phyloP scores from a whole-genome alignment of 1,140 invertebrate species.

The Scaptomyza pallida region DNA sequence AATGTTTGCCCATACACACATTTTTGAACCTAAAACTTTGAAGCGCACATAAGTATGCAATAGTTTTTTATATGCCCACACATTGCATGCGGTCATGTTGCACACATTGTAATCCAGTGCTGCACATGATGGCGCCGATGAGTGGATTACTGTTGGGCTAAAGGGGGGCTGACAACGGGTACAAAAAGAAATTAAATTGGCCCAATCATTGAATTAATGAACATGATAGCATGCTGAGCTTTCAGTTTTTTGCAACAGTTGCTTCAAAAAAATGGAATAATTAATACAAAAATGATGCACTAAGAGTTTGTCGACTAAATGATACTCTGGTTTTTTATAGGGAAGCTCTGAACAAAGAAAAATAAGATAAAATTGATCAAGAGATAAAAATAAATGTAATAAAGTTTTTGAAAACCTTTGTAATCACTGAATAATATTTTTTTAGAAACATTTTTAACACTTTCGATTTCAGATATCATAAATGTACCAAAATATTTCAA shows the following conservation, averaged over 20 bases:
- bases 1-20: slow-evolving; percentile 80
- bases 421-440: too few species aligned
- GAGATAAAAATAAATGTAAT: too few species aligned
- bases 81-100: slow-evolving; percentile 56
- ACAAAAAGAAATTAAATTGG: slow-evolving; percentile 57
- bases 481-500: too few species aligned
- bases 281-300: slow-evolving; percentile 2
- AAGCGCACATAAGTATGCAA: slow-evolving; percentile 64
- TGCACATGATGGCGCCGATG: slow-evolving; percentile 3
- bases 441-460: too few species aligned
- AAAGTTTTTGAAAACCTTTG: too few species aligned
- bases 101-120: slow-evolving; percentile 57
- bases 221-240: slow-evolving; percentile 49
- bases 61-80: slow-evolving; percentile 68
- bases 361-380: too few species aligned
- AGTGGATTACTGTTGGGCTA: background rate
- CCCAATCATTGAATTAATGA: slow-evolving; percentile 59
- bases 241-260: slow-evolving; percentile 6
- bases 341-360: too few species aligned
- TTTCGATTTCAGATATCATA: too few species aligned
- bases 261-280: slow-evolving; percentile 16
- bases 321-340: background rate
- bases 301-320: background rate
- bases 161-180: background rate
- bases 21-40: slow-evolving; percentile 62